A percentile compares a stretch with the other conserved stretches of the same genome.
Evolutionary conservation across 1,140 invertebrate species (phyloP).

Genomic region (Wiebesia pumilae): DNA sequence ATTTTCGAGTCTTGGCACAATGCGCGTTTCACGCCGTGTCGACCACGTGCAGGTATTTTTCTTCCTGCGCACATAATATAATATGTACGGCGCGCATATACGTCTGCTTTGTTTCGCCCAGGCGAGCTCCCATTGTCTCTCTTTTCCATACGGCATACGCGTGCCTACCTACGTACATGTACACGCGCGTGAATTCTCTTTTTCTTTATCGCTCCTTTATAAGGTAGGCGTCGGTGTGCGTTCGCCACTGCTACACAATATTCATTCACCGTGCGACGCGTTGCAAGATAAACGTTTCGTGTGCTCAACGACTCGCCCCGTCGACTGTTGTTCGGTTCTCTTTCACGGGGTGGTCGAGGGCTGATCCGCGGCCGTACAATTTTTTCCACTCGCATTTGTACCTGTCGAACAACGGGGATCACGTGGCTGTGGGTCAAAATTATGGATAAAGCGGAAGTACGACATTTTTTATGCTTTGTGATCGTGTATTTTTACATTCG

Average conservation of each 20-base stretch:
- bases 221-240: not conserved
- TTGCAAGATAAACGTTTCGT: constrained; percentile 16
- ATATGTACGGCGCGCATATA: not conserved
- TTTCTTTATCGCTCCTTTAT: constrained; percentile 22
- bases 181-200: not conserved
- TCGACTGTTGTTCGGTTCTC: no score
- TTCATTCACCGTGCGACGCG: not conserved
- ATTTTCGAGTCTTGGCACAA: not conserved
- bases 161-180: not conserved
- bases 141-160: constrained; percentile 4
- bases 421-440: not conserved
- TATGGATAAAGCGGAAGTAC: not conserved
- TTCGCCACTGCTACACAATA: not conserved
- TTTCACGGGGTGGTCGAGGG: not conserved
- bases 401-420: not conserved
- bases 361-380: not conserved
- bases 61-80: constrained; percentile 8
- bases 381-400: not conserved
- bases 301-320: not conserved
- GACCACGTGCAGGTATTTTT: constrained; percentile 4
- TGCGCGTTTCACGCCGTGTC: not conserved
- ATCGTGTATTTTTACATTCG: not conserved
- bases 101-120: constrained; percentile 22
- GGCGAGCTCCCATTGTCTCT: constrained; percentile 31
- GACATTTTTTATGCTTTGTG: not conserved